Evolutionary conservation across 2,113 vertebrate species (phyloP).

Genomic region (Cyphomyrus discorhynchus): DNA sequence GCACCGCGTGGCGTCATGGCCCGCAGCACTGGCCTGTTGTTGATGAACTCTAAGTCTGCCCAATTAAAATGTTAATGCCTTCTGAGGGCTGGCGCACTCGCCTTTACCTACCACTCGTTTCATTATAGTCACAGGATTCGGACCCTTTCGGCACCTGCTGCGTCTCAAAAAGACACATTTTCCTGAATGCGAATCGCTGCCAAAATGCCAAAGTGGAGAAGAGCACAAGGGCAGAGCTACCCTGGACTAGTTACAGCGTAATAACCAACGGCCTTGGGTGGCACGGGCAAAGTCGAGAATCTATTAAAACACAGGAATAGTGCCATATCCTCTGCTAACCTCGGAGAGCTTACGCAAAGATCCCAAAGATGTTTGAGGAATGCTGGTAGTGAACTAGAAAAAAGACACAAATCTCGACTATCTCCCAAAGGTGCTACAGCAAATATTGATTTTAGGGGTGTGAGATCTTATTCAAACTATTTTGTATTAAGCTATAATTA

Average conservation of each 20-base stretch:
- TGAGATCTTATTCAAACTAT: background rate
- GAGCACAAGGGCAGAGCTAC: background rate
- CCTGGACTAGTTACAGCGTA: background rate
- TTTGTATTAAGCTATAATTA: background rate
- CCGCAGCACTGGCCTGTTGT: slow-evolving; percentile 27
- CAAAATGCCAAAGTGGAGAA: background rate
- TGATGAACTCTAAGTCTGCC: slow-evolving; percentile 26
- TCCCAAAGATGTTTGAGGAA: background rate
- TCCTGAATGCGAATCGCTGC: background rate
- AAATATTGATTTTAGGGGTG: background rate
- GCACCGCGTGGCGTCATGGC: slow-evolving; percentile 27
- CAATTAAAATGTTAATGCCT: slow-evolving; percentile 17
- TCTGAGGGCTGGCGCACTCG: background rate
- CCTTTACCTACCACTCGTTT: background rate
- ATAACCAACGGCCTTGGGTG: background rate
- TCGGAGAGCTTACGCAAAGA: background rate
- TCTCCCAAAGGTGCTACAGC: background rate
- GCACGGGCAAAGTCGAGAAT: background rate
- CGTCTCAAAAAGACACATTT: background rate
- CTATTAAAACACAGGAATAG: background rate
- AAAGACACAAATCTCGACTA: background rate
- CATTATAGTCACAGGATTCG: background rate
- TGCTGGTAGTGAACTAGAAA: background rate
- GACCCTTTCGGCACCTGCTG: background rate
- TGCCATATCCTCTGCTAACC: background rate